Evolutionary conservation across 2,888 invertebrate genomes (phyloP).

Genomic region (Meiosimyza decipiens): DNA sequence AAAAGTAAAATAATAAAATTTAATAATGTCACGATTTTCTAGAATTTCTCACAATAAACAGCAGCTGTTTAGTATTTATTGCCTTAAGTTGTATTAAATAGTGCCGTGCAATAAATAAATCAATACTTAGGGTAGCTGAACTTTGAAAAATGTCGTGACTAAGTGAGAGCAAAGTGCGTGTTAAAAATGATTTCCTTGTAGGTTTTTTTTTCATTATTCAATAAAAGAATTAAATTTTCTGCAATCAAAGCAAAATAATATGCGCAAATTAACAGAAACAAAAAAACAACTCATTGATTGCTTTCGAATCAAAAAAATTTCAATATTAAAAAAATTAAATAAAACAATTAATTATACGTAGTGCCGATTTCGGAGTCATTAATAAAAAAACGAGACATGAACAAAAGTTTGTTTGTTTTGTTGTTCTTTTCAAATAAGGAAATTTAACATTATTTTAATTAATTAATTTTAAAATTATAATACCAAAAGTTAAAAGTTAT

Average conservation of each 20-base stretch:
- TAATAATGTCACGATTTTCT: too few relatives aligned
- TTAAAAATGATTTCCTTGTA: background rate
- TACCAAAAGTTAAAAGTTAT: too few relatives aligned
- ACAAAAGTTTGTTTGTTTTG: too few relatives aligned
- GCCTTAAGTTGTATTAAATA: background rate
- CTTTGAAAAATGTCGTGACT: background rate
- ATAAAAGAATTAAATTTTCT: background rate
- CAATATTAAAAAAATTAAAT: background rate
- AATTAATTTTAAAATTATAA: too few relatives aligned
- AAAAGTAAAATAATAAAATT: too few relatives aligned
- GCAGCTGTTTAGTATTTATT: background rate
- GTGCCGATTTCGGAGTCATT: too few relatives aligned
- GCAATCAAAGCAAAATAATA: conserved; percentile 6
- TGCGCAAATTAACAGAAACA: background rate
- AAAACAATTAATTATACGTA: too few relatives aligned
- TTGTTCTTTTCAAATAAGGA: too few relatives aligned
- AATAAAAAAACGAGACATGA: too few relatives aligned
- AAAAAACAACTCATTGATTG: background rate
- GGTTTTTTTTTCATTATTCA: too few relatives aligned
- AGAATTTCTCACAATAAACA: conserved; percentile 4
- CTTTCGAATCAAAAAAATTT: background rate
- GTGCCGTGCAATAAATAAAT: background rate
- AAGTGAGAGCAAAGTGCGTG: background rate
- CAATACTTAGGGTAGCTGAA: background rate
- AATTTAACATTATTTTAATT: too few relatives aligned